Evolutionary conservation across 2,113 vertebrate species (phyloP).

Genomic region (Vicugna pacos): DNA sequence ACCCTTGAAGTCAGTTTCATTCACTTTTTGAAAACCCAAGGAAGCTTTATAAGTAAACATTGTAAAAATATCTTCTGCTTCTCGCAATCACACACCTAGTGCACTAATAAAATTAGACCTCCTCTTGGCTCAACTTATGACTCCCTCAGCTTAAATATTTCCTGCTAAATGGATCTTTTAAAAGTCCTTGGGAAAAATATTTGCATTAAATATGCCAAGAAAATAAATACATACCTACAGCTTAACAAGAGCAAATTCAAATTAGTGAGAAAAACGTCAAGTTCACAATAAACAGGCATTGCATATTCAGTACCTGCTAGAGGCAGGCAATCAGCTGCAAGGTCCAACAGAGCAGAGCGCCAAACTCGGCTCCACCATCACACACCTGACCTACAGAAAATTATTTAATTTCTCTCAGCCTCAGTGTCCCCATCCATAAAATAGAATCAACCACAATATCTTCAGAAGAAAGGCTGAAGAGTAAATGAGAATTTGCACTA

Average conservation of each 20-base stretch:
- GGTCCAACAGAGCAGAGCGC: accelerated
- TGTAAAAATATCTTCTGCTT: conserved; percentile 70
- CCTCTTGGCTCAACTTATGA: conserved; percentile 37
- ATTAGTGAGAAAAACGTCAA: conserved; percentile 60
- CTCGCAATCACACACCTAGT: not conserved
- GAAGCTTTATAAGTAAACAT: conserved; percentile 71
- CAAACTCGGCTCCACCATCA: accelerated
- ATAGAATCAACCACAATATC: not conserved
- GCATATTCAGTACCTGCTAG: not conserved
- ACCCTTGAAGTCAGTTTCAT: conserved; percentile 37
- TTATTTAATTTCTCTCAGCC: not conserved
- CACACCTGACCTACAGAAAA: not conserved
- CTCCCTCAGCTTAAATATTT: conserved; percentile 71
- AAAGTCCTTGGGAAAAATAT: conserved; percentile 70
- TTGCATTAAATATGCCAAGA: conserved; percentile 64
- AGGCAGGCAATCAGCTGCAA: accelerated
- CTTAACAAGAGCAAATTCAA: conserved; percentile 54
- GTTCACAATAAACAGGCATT: not conserved
- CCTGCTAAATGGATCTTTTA: conserved; percentile 63
- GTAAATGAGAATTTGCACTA: not conserved
- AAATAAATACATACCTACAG: conserved; percentile 49
- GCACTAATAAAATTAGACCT: conserved; percentile 70
- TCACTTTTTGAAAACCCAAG: conserved; percentile 53
- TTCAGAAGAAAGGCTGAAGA: not conserved
- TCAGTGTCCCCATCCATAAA: not conserved